Evolutionary conservation across 2,113 vertebrate genomes (phyloP).

Genomic region (Brachionichthys hirsutus): DNA sequence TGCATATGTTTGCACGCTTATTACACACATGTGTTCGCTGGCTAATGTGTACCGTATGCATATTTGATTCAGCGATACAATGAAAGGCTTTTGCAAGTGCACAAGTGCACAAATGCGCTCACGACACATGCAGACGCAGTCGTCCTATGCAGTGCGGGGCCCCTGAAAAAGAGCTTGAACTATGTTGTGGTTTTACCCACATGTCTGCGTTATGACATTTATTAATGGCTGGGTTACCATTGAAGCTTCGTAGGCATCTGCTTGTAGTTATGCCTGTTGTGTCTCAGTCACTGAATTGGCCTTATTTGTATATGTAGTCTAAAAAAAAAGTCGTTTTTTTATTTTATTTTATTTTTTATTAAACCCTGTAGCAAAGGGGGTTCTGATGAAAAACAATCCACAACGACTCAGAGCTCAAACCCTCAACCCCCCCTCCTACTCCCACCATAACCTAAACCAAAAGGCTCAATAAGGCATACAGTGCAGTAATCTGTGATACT

Average conservation of each 20-base stretch:
- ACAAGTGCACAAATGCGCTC: not conserved
- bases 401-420: too few species aligned
- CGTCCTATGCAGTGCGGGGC: slow-evolving; percentile 27
- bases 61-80: slow-evolving; percentile 28
- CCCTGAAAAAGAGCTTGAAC: slow-evolving; percentile 36
- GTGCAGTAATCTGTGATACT: not conserved
- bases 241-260: slow-evolving; percentile 28
- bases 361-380: not conserved
- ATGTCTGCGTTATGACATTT: slow-evolving; percentile 52
- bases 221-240: slow-evolving; percentile 42
- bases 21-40: slow-evolving; percentile 35
- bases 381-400: not conserved
- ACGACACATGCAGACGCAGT: slow-evolving; percentile 22
- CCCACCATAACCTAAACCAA: too few species aligned
- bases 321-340: too few species aligned
- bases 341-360: not conserved
- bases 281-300: slow-evolving; percentile 11
- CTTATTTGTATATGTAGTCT: slow-evolving; percentile 20
- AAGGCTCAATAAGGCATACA: not conserved
- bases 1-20: slow-evolving; percentile 35
- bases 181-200: slow-evolving; percentile 61
- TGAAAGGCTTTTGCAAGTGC: slow-evolving; percentile 8
- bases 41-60: slow-evolving; percentile 39
- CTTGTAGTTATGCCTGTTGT: slow-evolving; percentile 32
- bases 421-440: too few species aligned